Conservation (phyloP, 2,888 invertebrate genomes). For the Neuroscelio doddi region DNA sequence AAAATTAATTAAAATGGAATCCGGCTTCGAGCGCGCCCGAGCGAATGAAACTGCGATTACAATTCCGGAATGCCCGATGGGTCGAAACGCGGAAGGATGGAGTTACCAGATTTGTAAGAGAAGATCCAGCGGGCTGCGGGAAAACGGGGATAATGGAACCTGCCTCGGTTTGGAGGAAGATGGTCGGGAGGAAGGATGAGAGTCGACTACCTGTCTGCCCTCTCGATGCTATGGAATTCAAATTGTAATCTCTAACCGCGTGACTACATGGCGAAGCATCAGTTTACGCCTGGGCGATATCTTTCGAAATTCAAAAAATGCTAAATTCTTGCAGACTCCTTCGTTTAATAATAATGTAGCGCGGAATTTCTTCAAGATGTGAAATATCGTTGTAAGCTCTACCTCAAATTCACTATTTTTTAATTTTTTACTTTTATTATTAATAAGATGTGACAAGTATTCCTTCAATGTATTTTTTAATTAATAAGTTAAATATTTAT, state of each 20-base stretch:
- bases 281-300: neutral
- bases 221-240: slow-evolving; percentile 62
- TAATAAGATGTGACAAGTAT: too few species aligned
- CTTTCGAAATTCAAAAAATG: too few species aligned
- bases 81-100: slow-evolving; percentile 41
- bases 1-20: slow-evolving; percentile 69
- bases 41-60: slow-evolving; percentile 63
- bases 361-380: too few species aligned
- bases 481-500: too few species aligned
- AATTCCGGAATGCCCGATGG: slow-evolving; percentile 64
- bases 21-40: slow-evolving; percentile 46
- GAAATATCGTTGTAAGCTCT: too few species aligned
- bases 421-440: too few species aligned
- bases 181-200: slow-evolving; percentile 21
- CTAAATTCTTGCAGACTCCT: too few species aligned
- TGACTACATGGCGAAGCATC: slow-evolving; percentile 49
- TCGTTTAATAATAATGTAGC: too few species aligned
- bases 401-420: too few species aligned
- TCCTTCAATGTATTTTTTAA: too few species aligned
- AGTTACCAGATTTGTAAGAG: slow-evolving; percentile 44
- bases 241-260: slow-evolving; percentile 69
- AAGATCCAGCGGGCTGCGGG: slow-evolving; percentile 21
- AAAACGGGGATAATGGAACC: slow-evolving; percentile 35
- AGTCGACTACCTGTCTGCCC: slow-evolving; percentile 35
- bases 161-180: slow-evolving; percentile 42